Evolutionary conservation across 2,888 invertebrate species (phyloP), one percentile per base, ranked within the genome.

Genomic region (Hirtodrosophila duncani): DNA sequence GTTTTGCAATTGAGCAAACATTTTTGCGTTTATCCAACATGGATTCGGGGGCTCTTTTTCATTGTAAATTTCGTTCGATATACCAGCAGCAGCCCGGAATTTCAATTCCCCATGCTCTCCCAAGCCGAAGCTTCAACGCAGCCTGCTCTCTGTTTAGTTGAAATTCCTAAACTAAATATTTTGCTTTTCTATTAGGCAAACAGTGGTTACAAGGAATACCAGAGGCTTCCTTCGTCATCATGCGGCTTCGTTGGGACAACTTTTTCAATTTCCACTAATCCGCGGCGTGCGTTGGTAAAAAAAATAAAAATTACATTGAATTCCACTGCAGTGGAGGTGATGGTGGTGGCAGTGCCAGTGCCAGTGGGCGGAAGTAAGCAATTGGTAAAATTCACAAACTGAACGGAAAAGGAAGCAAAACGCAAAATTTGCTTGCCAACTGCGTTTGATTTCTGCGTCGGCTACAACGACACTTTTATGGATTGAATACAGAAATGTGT

Each of bases 251-350:
- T 24, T 36, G 29, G 20, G 18, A 43, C n/a, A n/a, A 37, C 26
- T 63, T 71, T 60, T 67, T 58, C 71, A 67, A 72, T 72, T 72
- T 72, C 41, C 67, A 42, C 58, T 67, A 75, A 75, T 75, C 75
- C 60, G 11, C 38, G 24, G 33, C 33, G 10, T 33, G 45, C 45
- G 37, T 36, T 39, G 44, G 21, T 51, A 13, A 42, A 41, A 51
- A 33, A 38, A 50, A 9, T 42, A 42, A 49, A 70, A 61, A 63
- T 67, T 58, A 63, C 65, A 70, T 60, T 45, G 57, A 67, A 72
- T 67, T 63, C 49, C 55, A 67, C 43, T 59, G 67, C 27, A 20
- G 10, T 43, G 14, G 7, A 36, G 48, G 27, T 23, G 23, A 7
- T 9, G n/a, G n/a, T n/a, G n/a, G n/a, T n/a, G n/a, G 24, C 23